Conservation (phyloP, 1,140 invertebrate species). For the Oryzaephilus surinamensis region DNA sequence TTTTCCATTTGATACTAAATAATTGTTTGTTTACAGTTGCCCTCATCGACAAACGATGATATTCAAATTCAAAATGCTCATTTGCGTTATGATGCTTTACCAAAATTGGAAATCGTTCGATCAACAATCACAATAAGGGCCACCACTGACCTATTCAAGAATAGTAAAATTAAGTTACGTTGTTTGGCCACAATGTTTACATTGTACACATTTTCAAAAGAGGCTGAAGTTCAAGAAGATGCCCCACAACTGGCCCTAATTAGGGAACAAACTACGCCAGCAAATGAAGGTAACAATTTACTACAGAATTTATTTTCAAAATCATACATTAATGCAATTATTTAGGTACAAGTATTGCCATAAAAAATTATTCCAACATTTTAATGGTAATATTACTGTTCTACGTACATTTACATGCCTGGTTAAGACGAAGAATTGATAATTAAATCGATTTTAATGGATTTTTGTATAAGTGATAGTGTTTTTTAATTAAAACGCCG, state of each 20-base stretch:
- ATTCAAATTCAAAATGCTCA: constrained; percentile 20
- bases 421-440: too few relatives aligned
- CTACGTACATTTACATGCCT: constrained; percentile 6
- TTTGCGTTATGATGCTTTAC: constrained; percentile 26
- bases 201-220: constrained; percentile 31
- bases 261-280: constrained; percentile 34
- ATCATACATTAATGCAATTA: too few relatives aligned
- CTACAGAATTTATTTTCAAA: too few relatives aligned
- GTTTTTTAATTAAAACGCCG: too few relatives aligned
- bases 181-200: constrained; percentile 39
- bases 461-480: constrained; percentile 10
- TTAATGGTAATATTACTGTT: constrained; percentile 3
- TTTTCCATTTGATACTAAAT: too few relatives aligned
- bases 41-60: too few relatives aligned
- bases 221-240: constrained; percentile 37
- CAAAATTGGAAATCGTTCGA: constrained; percentile 33
- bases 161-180: constrained; percentile 35
- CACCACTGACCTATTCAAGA: constrained; percentile 33
- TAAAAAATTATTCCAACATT: constrained; percentile 3
- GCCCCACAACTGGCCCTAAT: constrained; percentile 38
- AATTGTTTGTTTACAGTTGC: too few relatives aligned
- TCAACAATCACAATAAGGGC: constrained; percentile 34
- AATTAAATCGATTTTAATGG: too few relatives aligned
- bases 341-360: too few relatives aligned
- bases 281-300: constrained; percentile 27